These are phyloP conservation scores for Mycalesis mineus DNA, from an alignment of 2,888 invertebrate species.

Conservation along the genomic window DNA sequence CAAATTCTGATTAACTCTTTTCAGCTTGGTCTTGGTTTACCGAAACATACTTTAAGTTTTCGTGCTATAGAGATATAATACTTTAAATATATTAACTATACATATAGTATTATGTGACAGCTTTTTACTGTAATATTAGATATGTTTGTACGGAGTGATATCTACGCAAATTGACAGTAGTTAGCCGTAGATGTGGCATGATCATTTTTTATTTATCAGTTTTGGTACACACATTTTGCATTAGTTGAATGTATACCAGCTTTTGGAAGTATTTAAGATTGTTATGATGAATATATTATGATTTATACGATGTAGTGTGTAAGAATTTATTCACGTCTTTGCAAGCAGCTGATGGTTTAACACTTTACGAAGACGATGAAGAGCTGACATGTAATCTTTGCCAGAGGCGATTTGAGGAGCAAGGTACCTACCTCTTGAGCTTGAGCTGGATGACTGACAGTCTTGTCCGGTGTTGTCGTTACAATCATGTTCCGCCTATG, in stretches of 20 bases:
- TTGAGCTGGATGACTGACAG: slow-evolving; percentile 55
- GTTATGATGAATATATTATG: slow-evolving; percentile 19
- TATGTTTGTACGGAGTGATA: slow-evolving; percentile 8
- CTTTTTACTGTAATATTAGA: slow-evolving; percentile 22
- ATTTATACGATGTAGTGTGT: slow-evolving; percentile 39
- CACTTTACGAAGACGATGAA: slow-evolving; percentile 81
- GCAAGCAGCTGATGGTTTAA: slow-evolving; percentile 82
- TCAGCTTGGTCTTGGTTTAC: slow-evolving; percentile 79
- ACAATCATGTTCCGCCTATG: slow-evolving; percentile 66
- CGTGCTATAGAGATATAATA: slow-evolving; percentile 24
- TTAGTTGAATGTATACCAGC: slow-evolving; percentile 25
- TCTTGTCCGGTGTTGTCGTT: slow-evolving; percentile 64
- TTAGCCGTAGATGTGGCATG: slow-evolving; percentile 29
- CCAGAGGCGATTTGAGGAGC: slow-evolving; percentile 87
- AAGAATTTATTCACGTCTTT: slow-evolving; percentile 78
- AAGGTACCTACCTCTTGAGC: slow-evolving; percentile 82
- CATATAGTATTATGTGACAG: slow-evolving; percentile 14
- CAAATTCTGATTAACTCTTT: slow-evolving; percentile 78
- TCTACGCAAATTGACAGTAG: slow-evolving; percentile 25
- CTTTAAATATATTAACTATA: slow-evolving; percentile 17
- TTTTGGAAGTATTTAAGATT: slow-evolving; percentile 23
- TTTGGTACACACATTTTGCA: slow-evolving; percentile 28
- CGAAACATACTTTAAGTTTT: slow-evolving; percentile 53
- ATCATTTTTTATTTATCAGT: slow-evolving; percentile 27
- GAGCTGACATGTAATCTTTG: slow-evolving; percentile 85